Percentiles rank a stretch among this genome's conserved stretches.
These are phyloP conservation scores for Cataglyphis hispanica DNA, from an alignment of 1,140 invertebrate genomes.

Conservation along the genomic window DNA sequence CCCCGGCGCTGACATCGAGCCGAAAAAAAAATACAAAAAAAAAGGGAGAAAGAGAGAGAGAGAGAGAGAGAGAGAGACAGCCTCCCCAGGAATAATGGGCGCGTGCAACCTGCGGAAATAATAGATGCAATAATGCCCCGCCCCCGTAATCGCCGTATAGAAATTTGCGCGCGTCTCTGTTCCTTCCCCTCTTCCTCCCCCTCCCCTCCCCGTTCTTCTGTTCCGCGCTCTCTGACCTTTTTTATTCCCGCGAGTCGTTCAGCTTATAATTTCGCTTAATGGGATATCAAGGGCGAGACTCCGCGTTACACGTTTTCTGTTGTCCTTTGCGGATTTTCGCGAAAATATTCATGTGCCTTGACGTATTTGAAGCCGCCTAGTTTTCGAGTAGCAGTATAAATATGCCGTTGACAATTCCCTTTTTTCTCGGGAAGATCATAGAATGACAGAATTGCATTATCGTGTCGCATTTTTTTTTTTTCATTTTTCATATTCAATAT, in stretches of 20 bases:
- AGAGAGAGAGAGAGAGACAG: conserved; percentile 25
- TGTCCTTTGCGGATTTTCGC: conserved; percentile 40
- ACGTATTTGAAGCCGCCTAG: too few species aligned
- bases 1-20: conserved; percentile 64
- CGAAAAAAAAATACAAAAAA: conserved; percentile 57
- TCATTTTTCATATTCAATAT: neutral
- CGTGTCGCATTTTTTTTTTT: too few species aligned
- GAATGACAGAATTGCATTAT: neutral
- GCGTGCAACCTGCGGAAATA: conserved; percentile 70
- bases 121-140: conserved; percentile 67
- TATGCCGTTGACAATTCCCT: neutral
- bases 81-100: conserved; percentile 65
- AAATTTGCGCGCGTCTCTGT: conserved; percentile 61
- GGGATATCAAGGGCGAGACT: conserved; percentile 59
- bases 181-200: conserved; percentile 27
- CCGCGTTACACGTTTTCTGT: conserved; percentile 29
- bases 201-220: conserved; percentile 22
- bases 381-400: conserved; percentile 4
- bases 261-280: conserved; percentile 61
- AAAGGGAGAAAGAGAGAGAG: neutral
- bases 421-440: too few species aligned
- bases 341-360: neutral
- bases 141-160: conserved; percentile 69
- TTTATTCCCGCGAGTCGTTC: conserved; percentile 61
- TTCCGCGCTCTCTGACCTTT: conserved; percentile 52